Base-by-base conservation (phyloP, 2,888 invertebrate genomes). In the Drosophila lutescens region DNA sequence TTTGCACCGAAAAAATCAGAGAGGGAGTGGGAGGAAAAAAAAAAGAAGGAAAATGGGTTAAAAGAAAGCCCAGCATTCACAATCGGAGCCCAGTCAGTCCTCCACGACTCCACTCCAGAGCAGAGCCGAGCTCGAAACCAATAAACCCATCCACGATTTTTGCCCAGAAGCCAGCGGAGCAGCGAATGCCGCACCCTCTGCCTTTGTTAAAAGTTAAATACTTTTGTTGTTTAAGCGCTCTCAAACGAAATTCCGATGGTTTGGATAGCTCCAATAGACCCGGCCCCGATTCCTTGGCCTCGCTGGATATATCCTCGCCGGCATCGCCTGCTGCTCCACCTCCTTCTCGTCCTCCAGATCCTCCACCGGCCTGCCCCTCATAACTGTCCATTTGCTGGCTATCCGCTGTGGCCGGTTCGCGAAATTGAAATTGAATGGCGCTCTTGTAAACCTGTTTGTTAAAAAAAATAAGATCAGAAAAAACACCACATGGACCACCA, bases 191-290 rank as follows among this genome's bases (percentile, higher is more conserved):
- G 40, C 65, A 68, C 72, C 50, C 65, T 74, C 65, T 74, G 86
- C 74, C 82, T 89, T 89, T 85, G 89, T 80, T 88, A 80, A 88
- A 80, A 66, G 87, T 88, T 88, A 88, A 89, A 86, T 79, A 91
- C 90, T 89, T 90, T 90, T 91, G 90, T 69, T 91, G 90, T 81
- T 91, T 91, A 75, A 91, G 90, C 70, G 92, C 91, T 81, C 89
- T 91, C 78, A 91, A 88, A 76, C 92, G 90, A 83, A 92, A 91
- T 86, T 92, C 92, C 67, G 92, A 92, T 74, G 92, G 92, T 73
- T 88, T 91, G 56, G 92, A 90, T 66, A 91, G 89, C 76, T 92
- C 92, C 72, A 92, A 82, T 63, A 92, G 80, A 55, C 91, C 91
- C 50, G 88, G 89, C 2, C 78, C 85, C 43, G 85, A 86, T 62